These are phyloP conservation scores for Nasonia giraulti DNA, from an alignment of 1,140 invertebrate species.

Conservation along the genomic window DNA sequence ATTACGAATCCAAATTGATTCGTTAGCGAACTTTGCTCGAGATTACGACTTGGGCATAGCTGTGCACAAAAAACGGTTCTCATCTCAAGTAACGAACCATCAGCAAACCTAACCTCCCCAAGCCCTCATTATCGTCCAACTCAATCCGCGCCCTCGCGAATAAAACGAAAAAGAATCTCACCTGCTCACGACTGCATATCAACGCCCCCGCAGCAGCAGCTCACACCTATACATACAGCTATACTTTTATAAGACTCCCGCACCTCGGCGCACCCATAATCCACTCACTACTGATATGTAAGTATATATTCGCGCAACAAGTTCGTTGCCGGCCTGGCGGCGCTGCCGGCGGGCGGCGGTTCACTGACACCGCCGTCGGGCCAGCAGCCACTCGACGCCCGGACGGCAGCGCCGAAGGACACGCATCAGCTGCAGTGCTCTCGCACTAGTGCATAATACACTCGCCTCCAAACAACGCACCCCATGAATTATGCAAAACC, in stretches of 20 bases:
- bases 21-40: background rate
- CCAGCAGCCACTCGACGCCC: conserved; percentile 51
- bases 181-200: no score
- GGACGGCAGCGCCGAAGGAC: conserved; percentile 58
- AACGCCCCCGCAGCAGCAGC: no score
- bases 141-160: background rate
- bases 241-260: no score
- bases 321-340: conserved; percentile 58
- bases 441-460: background rate
- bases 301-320: conserved; percentile 62
- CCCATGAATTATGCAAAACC: background rate
- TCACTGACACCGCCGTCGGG: conserved; percentile 71
- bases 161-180: background rate
- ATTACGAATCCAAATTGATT: background rate
- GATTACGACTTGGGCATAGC: no score
- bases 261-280: no score
- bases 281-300: no score
- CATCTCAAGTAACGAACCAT: no score
- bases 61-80: no score
- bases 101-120: no score
- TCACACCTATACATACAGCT: no score
- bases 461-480: conserved; percentile 48
- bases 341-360: conserved; percentile 57
- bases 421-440: conserved; percentile 54
- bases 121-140: no score